Evolutionary conservation across 2,797 vertebrate genomes (phyloP).

Genomic region (Spinus pinus): DNA sequence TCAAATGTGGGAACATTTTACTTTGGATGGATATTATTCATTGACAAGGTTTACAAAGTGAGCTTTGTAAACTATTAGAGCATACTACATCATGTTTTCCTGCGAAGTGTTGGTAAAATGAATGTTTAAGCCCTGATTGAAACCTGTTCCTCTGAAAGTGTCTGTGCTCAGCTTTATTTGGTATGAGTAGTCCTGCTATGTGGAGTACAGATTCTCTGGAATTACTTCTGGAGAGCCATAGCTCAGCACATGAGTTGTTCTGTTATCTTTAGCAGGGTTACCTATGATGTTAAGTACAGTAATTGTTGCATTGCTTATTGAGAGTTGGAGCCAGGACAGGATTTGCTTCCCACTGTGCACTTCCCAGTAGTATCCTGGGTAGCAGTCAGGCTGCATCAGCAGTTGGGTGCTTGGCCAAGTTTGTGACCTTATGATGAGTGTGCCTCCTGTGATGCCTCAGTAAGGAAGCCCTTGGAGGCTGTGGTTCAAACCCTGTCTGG

Average conservation of each 20-base stretch:
- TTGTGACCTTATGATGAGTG: background rate
- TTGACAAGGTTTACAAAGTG: no score
- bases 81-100: background rate
- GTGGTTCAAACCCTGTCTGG: rapidly evolving
- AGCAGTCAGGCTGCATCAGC: background rate
- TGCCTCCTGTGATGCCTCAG: rapidly evolving
- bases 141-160: background rate
- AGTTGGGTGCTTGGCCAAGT: background rate
- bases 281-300: background rate
- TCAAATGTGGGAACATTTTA: background rate
- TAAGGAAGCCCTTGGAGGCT: no score
- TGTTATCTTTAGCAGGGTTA: background rate
- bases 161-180: background rate
- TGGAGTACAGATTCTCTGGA: background rate
- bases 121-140: background rate
- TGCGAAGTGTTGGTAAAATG: background rate
- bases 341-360: background rate
- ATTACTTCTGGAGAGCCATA: background rate
- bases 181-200: background rate
- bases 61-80: background rate
- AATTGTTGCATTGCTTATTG: background rate
- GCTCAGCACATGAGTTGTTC: background rate
- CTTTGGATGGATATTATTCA: background rate
- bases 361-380: background rate
- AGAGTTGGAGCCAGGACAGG: background rate